Evolutionary conservation across 1,140 invertebrate species (phyloP).

Genomic region (Thalassaphorura encarpata): DNA sequence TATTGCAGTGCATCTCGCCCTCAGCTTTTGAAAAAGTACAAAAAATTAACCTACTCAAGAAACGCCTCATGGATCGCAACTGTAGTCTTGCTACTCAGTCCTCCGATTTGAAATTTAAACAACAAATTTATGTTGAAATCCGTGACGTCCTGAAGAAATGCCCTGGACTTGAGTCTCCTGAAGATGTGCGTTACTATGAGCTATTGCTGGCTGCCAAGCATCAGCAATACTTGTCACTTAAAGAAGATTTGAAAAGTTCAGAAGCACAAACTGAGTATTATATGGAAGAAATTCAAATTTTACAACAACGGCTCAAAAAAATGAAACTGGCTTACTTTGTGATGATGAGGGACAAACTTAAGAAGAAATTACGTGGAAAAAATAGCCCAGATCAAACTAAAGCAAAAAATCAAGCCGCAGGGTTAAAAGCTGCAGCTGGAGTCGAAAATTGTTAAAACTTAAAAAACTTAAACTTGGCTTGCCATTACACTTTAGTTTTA

Average conservation of each 20-base stretch:
- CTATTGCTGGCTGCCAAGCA: slow-evolving; percentile 11
- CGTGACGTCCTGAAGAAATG: neutral
- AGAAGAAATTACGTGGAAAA: too few species aligned
- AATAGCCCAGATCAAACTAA: too few species aligned
- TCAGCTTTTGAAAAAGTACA: slow-evolving; percentile 20
- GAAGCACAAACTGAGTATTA: neutral
- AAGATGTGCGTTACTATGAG: slow-evolving; percentile 16
- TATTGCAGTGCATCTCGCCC: slow-evolving; percentile 9
- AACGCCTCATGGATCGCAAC: slow-evolving; percentile 19
- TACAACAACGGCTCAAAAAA: neutral
- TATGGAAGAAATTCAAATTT: neutral
- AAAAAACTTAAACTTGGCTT: too few species aligned
- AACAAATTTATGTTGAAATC: slow-evolving; percentile 21
- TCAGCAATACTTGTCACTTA: slow-evolving; percentile 8
- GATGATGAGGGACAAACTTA: neutral
- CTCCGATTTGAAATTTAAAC: slow-evolving; percentile 10
- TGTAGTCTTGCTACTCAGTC: neutral
- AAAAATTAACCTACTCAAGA: slow-evolving; percentile 24
- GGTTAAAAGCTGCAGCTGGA: too few species aligned
- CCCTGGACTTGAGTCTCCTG: slow-evolving; percentile 25
- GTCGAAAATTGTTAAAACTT: too few species aligned
- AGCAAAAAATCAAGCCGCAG: too few species aligned
- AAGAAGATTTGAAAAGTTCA: slow-evolving; percentile 11
- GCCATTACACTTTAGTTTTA: too few species aligned
- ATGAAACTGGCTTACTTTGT: neutral